phyloP scores from a whole-genome alignment of 2,797 vertebrate species.

The Pristis pectinata region DNA sequence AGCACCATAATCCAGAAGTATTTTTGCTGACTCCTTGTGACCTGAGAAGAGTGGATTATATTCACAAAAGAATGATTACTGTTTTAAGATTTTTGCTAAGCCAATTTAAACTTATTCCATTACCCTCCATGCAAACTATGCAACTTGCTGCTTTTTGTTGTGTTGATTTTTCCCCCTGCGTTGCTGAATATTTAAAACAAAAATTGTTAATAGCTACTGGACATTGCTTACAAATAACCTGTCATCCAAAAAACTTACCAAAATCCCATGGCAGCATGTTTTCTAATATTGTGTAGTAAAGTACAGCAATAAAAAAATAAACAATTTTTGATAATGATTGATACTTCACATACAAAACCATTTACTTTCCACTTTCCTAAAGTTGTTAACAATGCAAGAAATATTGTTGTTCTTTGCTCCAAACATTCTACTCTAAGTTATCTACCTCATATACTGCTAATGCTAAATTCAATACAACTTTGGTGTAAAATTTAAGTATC shows the following conservation, averaged over 20 bases:
- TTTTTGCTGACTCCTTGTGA: neutral
- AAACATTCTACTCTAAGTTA: neutral
- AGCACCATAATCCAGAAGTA: conserved; percentile 26
- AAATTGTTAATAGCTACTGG: neutral
- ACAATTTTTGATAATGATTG: neutral
- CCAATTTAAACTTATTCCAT: neutral
- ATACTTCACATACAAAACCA: neutral
- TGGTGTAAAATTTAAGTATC: neutral
- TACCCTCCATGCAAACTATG: neutral
- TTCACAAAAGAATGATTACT: neutral
- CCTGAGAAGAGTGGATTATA: conserved; percentile 6
- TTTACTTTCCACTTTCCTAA: neutral
- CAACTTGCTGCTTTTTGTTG: neutral
- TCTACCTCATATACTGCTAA: neutral
- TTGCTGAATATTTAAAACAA: neutral
- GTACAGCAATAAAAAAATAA: neutral
- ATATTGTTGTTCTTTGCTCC: neutral
- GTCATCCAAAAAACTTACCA: neutral
- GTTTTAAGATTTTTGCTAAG: neutral
- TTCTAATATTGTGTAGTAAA: neutral
- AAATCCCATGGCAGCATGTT: neutral
- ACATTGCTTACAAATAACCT: neutral
- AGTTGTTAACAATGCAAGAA: neutral
- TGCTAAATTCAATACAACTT: neutral
- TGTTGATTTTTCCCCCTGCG: neutral